Evolutionary conservation across 2,113 vertebrate species (phyloP).

Genomic region (Anhinga rufa): DNA sequence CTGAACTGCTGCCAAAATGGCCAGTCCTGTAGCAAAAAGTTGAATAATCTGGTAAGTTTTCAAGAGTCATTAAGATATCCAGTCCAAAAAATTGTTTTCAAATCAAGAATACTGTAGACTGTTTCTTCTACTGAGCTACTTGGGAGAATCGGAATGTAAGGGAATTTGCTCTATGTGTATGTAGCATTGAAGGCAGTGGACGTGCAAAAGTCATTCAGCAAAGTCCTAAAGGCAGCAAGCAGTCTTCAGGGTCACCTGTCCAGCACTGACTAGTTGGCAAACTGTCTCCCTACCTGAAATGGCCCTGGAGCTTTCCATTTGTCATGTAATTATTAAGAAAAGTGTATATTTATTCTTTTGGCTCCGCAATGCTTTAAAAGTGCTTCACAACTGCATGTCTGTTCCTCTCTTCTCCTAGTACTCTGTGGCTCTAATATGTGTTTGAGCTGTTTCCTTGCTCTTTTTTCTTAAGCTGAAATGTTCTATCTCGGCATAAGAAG

Average conservation of each 20-base stretch:
- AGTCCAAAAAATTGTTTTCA: neutral
- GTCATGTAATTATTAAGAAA: neutral
- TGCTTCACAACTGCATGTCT: neutral
- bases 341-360: neutral
- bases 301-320: neutral
- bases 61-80: neutral
- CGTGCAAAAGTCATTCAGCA: neutral
- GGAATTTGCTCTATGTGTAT: neutral
- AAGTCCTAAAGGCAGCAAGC: neutral
- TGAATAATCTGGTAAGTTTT: neutral
- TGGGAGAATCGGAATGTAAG: neutral
- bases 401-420: neutral
- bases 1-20: neutral
- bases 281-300: neutral
- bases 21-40: neutral
- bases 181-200: neutral
- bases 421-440: neutral
- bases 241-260: neutral
- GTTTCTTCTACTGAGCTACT: neutral
- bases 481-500: neutral
- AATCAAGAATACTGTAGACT: neutral
- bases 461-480: neutral
- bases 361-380: neutral
- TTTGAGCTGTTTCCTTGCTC: neutral
- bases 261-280: neutral